Conservation (phyloP, 1,140 invertebrate genomes). For the Bombyx mori region DNA sequence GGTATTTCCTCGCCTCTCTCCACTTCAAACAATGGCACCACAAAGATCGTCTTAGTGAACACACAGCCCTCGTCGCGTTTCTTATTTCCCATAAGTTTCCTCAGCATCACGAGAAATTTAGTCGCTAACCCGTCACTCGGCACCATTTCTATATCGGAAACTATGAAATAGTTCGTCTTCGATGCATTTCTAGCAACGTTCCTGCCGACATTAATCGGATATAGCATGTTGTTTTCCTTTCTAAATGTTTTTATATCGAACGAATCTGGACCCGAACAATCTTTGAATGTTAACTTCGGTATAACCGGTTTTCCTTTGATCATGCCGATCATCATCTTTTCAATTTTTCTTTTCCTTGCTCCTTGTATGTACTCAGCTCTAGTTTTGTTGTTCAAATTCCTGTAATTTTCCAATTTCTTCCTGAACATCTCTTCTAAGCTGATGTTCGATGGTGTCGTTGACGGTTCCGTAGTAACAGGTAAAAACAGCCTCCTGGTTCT, state of each 20-base stretch:
- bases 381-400: constrained; percentile 40
- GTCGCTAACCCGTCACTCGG: constrained; percentile 77
- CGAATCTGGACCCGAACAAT: constrained; percentile 50
- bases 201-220: constrained; percentile 84
- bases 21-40: constrained; percentile 83
- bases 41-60: constrained; percentile 74
- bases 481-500: constrained; percentile 18
- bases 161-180: constrained; percentile 77
- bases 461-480: constrained; percentile 20
- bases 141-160: constrained; percentile 83
- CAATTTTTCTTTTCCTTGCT: constrained; percentile 48
- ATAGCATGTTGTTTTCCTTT: constrained; percentile 71
- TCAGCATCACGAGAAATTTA: constrained; percentile 75
- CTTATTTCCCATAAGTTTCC: constrained; percentile 58
- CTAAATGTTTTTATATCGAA: constrained; percentile 67
- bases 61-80: constrained; percentile 50
- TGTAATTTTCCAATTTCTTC: constrained; percentile 44
- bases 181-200: constrained; percentile 78
- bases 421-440: constrained; percentile 31
- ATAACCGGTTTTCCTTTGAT: constrained; percentile 13
- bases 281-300: constrained; percentile 42
- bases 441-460: constrained; percentile 31
- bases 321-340: constrained; percentile 44
- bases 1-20: constrained; percentile 75
- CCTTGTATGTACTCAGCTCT: constrained; percentile 48